Conservation (phyloP, 2,888 invertebrate genomes). For the Chloromyia formosa region DNA sequence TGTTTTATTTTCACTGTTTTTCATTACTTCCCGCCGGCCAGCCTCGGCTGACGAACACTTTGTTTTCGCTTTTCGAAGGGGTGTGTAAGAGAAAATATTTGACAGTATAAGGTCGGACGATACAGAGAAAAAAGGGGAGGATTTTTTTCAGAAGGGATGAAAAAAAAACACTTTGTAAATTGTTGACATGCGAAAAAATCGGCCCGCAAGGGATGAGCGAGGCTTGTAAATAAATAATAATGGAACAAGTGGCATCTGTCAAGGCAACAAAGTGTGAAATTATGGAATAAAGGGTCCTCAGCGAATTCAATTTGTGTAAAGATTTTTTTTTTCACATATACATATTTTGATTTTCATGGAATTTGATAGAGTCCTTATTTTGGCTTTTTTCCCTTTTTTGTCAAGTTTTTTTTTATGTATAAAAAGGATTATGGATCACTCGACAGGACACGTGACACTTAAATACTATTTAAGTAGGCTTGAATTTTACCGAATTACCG, state of each 20-base stretch:
- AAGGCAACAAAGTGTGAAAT: slow-evolving; percentile 48
- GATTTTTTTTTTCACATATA: slow-evolving; percentile 23
- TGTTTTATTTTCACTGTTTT: slow-evolving; percentile 40
- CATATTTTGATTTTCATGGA: slow-evolving; percentile 15
- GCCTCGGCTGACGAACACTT: not conserved
- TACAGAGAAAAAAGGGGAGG: slow-evolving; percentile 1
- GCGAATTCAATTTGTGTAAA: slow-evolving; percentile 37
- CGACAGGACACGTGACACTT: too few relatives aligned
- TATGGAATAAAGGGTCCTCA: slow-evolving; percentile 44
- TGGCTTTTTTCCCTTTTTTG: too few relatives aligned
- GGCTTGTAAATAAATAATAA: slow-evolving; percentile 44
- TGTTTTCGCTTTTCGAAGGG: slow-evolving; percentile 21
- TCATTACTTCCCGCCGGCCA: slow-evolving; percentile 30
- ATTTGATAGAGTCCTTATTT: not conserved
- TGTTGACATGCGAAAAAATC: slow-evolving; percentile 49
- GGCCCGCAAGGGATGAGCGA: slow-evolving; percentile 41
- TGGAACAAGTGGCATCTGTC: slow-evolving; percentile 48
- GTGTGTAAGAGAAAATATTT: slow-evolving; percentile 25
- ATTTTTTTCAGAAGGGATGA: not conserved
- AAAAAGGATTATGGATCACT: too few relatives aligned
- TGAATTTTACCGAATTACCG: too few relatives aligned
- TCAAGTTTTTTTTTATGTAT: too few relatives aligned
- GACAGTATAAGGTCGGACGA: slow-evolving; percentile 13
- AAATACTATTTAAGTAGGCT: too few relatives aligned
- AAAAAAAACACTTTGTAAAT: slow-evolving; percentile 51